Percentiles rank a stretch among this genome's conserved stretches.
Conservation (phyloP, 1,140 invertebrate species). For the Apis laboriosa region DNA sequence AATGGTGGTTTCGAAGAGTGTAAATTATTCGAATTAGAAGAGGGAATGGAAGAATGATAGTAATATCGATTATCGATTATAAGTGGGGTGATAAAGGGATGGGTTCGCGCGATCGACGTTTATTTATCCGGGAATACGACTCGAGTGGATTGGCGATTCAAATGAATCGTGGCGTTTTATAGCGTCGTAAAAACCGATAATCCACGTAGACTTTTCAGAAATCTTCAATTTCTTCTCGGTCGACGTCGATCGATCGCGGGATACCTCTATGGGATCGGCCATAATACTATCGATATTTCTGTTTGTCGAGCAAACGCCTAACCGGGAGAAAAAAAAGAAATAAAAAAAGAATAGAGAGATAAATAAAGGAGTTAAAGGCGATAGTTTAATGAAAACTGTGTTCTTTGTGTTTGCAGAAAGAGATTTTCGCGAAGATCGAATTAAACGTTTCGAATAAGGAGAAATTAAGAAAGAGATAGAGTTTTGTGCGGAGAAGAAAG, state of each 20-base stretch:
- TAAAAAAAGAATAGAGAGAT: neutral
- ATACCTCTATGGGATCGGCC: neutral
- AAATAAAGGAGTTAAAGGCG: neutral
- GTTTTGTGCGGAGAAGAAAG: no score
- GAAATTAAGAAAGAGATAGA: no score
- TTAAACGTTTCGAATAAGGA: no score
- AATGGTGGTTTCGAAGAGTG: no score
- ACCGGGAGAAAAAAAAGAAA: neutral
- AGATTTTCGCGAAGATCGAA: no score
- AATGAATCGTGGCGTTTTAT: conserved; percentile 30
- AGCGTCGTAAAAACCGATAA: conserved; percentile 48
- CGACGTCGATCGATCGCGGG: conserved; percentile 1
- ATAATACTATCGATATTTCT: neutral
- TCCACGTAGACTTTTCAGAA: conserved; percentile 39
- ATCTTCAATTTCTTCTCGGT: conserved; percentile 1
- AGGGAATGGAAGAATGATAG: no score
- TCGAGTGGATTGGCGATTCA: conserved; percentile 13
- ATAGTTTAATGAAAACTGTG: no score
- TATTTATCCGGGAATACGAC: conserved; percentile 7
- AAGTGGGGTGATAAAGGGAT: neutral
- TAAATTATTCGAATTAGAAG: neutral
- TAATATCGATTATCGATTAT: neutral
- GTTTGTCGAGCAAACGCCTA: neutral
- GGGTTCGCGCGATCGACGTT: neutral
- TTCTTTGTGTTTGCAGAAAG: no score